phyloP scores from a whole-genome alignment of 2,888 invertebrate species.

The Meganola albula region DNA sequence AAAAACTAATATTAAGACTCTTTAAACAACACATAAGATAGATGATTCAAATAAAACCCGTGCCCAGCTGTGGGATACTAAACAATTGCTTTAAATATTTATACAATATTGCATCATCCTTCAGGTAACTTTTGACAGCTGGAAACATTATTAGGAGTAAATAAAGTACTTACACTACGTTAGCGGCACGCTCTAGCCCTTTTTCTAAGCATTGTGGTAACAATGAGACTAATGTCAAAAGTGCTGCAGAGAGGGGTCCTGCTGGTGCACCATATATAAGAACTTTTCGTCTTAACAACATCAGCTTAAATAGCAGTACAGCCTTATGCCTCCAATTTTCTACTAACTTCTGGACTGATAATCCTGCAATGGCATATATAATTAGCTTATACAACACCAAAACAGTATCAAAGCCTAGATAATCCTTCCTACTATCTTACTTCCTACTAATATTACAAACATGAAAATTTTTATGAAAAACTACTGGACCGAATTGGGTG shows the following conservation, averaged over 20 bases:
- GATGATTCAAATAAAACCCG: too few species aligned
- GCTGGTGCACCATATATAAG: conserved; percentile 96
- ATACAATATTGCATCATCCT: too few species aligned
- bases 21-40: too few species aligned
- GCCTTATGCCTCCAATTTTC: conserved; percentile 94
- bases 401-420: background rate
- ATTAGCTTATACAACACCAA: background rate
- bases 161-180: conserved; percentile 80
- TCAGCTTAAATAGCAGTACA: conserved; percentile 92
- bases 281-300: conserved; percentile 92
- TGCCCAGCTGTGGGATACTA: too few species aligned
- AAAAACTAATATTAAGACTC: background rate
- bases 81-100: too few species aligned
- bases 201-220: conserved; percentile 93
- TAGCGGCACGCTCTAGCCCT: conserved; percentile 89
- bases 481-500: too few species aligned
- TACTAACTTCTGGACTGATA: conserved; percentile 88
- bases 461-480: too few species aligned
- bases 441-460: too few species aligned
- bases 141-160: too few species aligned
- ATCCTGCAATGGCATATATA: conserved; percentile 73
- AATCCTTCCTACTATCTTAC: background rate
- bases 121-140: too few species aligned
- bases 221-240: conserved; percentile 92
- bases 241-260: conserved; percentile 89